Evolutionary conservation across 1,140 invertebrate species (phyloP).

Genomic region (Acromyrmex echinatior): DNA sequence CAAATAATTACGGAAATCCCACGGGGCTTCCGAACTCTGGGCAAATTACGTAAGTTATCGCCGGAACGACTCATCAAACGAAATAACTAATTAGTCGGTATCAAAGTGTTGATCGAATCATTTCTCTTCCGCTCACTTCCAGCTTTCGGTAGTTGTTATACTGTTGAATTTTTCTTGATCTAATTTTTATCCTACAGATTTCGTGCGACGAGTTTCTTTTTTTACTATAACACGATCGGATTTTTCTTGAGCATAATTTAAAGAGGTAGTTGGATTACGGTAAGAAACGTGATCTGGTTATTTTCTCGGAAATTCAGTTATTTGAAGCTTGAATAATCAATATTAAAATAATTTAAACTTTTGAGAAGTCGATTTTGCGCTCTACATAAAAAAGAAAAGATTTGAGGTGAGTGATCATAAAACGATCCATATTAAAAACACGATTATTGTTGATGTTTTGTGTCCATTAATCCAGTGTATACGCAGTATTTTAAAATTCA

Average conservation of each 20-base stretch:
- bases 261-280: background rate
- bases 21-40: constrained; percentile 17
- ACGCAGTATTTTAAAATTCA: constrained; percentile 15
- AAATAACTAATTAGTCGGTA: constrained; percentile 37
- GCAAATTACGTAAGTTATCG: constrained; percentile 50
- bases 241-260: background rate
- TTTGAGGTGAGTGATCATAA: background rate
- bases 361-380: background rate
- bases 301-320: background rate
- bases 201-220: background rate
- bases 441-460: constrained; percentile 4
- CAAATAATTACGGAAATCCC: constrained; percentile 49
- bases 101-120: background rate
- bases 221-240: background rate
- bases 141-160: too few species aligned
- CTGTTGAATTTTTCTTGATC: background rate
- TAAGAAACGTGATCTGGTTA: background rate
- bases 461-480: background rate
- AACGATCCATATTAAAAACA: background rate
- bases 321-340: background rate
- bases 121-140: background rate
- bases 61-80: background rate
- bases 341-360: background rate
- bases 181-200: background rate
- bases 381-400: background rate